Base-by-base conservation (phyloP, 2,888 invertebrate genomes). In the Patella ulyssiponensis region DNA sequence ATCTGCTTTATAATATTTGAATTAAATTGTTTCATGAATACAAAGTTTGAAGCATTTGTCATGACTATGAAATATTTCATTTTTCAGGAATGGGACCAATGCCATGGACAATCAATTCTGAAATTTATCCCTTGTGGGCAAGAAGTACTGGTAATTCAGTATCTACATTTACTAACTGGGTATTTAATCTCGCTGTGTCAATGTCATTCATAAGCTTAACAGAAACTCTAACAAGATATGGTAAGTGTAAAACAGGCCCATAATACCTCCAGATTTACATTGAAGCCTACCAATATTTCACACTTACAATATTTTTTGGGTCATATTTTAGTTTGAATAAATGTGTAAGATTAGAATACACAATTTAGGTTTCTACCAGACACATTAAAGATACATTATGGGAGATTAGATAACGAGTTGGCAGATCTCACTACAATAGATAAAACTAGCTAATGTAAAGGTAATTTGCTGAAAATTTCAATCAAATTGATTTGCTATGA, bases 91-190 rank as follows among this genome's bases (percentile, higher is more conserved):
- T 93, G 92, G 93, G 93, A 17, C 92, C 93, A 11, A 93, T 93
- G 92, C 93, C 93, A 7, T 93, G 93, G 93, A 93, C 93, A 3
- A 91, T 93, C 73, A 93, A 93, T 86, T 92, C 93, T n/a, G 93
- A 93, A 86, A 93, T 93, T 74, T 93, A 93, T 84, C 93, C 93
- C 1, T 86, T 92, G 52, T 93, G 93, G 93, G 93, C 93, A 4
- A 88, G 93, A 56, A 91, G 93, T 75, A 92, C 93, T 0, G 93
- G 93, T 74, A 92, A 89, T 79, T 91, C 92, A 56, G 87, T 92
- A 72, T 89, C 93, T 33, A 92, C 93, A 11, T 92, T 92, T 52
- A 88, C 90, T 76, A 93, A 93, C 85, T 94, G 93, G 93, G 83
- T 92, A 0, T 92, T 91, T 85, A 94, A 94, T 84, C 86, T 86